Base-by-base conservation (phyloP, 2,113 vertebrate species). In the Corapipo altera region DNA sequence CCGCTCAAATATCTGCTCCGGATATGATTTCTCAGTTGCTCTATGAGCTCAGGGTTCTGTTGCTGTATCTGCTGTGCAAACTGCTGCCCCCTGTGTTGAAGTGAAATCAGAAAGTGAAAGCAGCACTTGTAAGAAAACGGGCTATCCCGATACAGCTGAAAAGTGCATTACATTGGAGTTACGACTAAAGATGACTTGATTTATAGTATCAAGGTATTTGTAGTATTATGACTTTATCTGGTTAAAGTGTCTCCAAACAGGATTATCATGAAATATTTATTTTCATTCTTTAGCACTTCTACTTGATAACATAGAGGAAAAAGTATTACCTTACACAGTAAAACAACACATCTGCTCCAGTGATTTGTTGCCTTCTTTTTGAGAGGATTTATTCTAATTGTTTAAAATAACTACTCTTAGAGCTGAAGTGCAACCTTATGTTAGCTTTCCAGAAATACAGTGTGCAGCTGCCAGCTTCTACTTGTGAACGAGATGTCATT, bases 1-100 rank as follows among this genome's bases (percentile, higher is more conserved):
- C 99, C 98, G 86, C 99, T 99, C 97, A 99, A 99, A 11, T 99
- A 99, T 73, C 99, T 98, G 98, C 99, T 99, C 92, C 99, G 98
- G 97, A 99, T 99, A 88, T 99, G 99, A 96, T 99, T 99, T 96
- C 99, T 98, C 79, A 99, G 96, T 97, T 99, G 99, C 95, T 99
- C 99, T 84, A 99, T 99, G 84, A 99, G 98, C 97, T 99, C 99
- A 5, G 99, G 99, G 95, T 99, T 99, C 98, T 99, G 99, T 94
- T 99, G 99, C 97, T 99, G 99, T 96, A 99, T 99, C 98, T 99
- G 99, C 96, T 99, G 99, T 57, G 99, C 99, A 94, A 99, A 99
- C 97, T 99, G 99, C 94, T 99, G 99, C 35, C 99, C 99, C 80
- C 99, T 99, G 97, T 57, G 59, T 91, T 75, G 82, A 96, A 95